phyloP scores from a whole-genome alignment of 2,888 invertebrate genomes.

The Leptinotarsa juncta region DNA sequence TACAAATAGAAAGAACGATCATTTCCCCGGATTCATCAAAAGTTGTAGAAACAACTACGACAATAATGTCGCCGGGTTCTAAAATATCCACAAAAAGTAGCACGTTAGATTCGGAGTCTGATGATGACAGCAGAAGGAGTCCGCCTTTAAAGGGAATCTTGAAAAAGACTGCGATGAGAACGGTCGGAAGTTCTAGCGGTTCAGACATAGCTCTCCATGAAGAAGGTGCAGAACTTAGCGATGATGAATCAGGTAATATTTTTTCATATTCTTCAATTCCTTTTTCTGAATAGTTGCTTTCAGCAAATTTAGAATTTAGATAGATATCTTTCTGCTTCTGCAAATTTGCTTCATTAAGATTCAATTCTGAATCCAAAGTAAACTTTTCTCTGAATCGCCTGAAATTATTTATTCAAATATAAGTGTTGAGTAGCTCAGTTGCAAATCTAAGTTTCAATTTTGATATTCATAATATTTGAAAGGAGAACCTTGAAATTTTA shows the following conservation, averaged over 20 bases:
- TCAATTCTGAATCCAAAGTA: neutral
- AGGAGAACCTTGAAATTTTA: no score
- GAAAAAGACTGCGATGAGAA: slow-evolving; percentile 63
- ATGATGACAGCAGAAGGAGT: slow-evolving; percentile 62
- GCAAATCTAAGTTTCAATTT: no score
- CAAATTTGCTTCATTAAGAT: slow-evolving; percentile 33
- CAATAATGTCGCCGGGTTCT: slow-evolving; percentile 58
- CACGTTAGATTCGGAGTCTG: slow-evolving; percentile 65
- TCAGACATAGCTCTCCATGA: slow-evolving; percentile 75
- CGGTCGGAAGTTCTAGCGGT: slow-evolving; percentile 73
- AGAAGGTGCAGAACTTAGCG: slow-evolving; percentile 72
- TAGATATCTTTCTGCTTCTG: slow-evolving; percentile 38
- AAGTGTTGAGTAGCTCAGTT: no score
- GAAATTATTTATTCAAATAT: neutral
- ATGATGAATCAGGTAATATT: slow-evolving; percentile 72
- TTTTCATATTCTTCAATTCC: slow-evolving; percentile 14
- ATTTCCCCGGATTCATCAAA: slow-evolving; percentile 50
- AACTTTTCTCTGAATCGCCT: neutral
- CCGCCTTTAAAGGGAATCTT: slow-evolving; percentile 63
- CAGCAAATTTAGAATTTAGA: slow-evolving; percentile 31
- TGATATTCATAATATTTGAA: no score
- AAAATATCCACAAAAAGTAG: slow-evolving; percentile 59
- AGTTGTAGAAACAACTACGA: slow-evolving; percentile 52
- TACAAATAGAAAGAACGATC: slow-evolving; percentile 47
- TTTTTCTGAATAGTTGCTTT: slow-evolving; percentile 40